Conservation (phyloP, 2,888 invertebrate genomes). For the Gastrophysa polygoni region DNA sequence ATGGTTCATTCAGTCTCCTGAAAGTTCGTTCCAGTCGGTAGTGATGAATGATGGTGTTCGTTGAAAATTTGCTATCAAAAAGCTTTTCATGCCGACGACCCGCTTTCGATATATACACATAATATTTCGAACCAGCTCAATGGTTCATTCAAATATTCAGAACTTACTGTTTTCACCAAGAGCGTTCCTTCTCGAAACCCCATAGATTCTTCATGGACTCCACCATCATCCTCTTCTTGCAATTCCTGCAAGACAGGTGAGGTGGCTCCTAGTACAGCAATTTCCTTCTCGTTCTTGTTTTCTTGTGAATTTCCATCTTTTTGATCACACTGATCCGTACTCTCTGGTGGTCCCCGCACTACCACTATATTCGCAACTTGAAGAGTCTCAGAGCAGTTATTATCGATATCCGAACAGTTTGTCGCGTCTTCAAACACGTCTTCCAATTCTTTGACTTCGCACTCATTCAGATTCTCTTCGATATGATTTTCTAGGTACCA, state of each 20-base stretch:
- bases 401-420: slow-evolving; percentile 31
- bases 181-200: slow-evolving; percentile 11
- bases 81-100: too few species aligned
- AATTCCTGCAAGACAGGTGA: slow-evolving; percentile 52
- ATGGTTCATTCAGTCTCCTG: too few species aligned
- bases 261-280: slow-evolving; percentile 32
- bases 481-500: slow-evolving; percentile 49
- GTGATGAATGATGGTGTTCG: too few species aligned
- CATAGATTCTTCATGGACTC: slow-evolving; percentile 6
- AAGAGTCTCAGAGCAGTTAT: slow-evolving; percentile 34
- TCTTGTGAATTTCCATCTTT: slow-evolving; percentile 12
- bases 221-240: slow-evolving; percentile 52
- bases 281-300: slow-evolving; percentile 16
- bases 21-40: too few species aligned
- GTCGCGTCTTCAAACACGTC: slow-evolving; percentile 49
- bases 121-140: too few species aligned
- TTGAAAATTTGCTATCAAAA: too few species aligned
- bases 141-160: too few species aligned
- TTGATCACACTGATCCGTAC: slow-evolving; percentile 2
- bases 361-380: slow-evolving; percentile 51
- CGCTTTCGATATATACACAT: too few species aligned
- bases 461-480: slow-evolving; percentile 45
- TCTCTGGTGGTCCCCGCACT: slow-evolving; percentile 39
- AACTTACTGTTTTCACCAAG: not conserved
- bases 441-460: slow-evolving; percentile 49